Evolutionary conservation across 2,888 invertebrate genomes (phyloP).

Genomic region (Palloptera scutellata): DNA sequence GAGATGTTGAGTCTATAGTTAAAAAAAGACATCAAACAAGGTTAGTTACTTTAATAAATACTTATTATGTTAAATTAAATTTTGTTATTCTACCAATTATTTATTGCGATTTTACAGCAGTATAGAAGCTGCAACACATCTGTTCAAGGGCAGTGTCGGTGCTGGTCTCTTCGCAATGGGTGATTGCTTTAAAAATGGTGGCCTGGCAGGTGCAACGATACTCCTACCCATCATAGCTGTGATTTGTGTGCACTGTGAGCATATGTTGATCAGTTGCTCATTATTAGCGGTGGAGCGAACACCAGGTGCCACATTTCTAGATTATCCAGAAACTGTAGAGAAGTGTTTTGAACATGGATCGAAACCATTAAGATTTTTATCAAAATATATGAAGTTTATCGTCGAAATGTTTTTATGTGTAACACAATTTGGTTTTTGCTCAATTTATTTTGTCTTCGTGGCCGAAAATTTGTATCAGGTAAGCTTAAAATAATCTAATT

Average conservation of each 20-base stretch:
- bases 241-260: conserved; percentile 92
- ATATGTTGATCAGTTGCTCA: conserved; percentile 72
- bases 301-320: conserved; percentile 67
- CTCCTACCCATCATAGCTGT: conserved; percentile 84
- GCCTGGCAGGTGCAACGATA: conserved; percentile 80
- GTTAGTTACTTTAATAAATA: conserved; percentile 26
- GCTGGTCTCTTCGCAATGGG: conserved; percentile 96
- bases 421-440: conserved; percentile 97
- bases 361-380: conserved; percentile 68
- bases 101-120: conserved; percentile 68
- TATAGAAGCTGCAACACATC: conserved; percentile 85
- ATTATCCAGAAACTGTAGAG: conserved; percentile 85
- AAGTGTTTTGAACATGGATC: conserved; percentile 81
- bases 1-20: conserved; percentile 30
- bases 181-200: conserved; percentile 90
- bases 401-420: conserved; percentile 89
- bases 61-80: background rate
- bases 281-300: conserved; percentile 52
- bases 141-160: conserved; percentile 94
- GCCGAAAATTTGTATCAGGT: conserved; percentile 81
- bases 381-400: conserved; percentile 72
- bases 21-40: conserved; percentile 47
- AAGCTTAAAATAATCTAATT: conserved; percentile 14
- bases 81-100: background rate
- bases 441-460: conserved; percentile 95